Base-by-base conservation (phyloP, 2,797 vertebrate genomes). In the Gymnodraco acuticeps region DNA sequence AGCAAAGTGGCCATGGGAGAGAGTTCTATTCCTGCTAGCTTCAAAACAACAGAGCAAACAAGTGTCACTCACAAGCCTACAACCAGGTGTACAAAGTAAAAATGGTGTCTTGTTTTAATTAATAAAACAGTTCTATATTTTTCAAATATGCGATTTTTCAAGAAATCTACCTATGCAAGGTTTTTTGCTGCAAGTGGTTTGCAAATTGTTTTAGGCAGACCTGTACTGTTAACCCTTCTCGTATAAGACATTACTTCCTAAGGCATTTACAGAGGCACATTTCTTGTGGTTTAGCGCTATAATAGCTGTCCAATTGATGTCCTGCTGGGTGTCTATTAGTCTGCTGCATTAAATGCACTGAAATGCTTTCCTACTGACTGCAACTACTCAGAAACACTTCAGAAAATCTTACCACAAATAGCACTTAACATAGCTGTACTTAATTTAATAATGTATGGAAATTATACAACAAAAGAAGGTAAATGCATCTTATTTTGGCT, bases 351-450 rank as follows among this genome's bases (percentile, higher is more conserved):
- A 91, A 56, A 92, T 89, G 88, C 88, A 89, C 73, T 88, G 91
- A 93, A 93, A 91, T 76, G 92, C 72, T 92, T 95, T 92, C 84
- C 88, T 90, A 92, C 94, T 90, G 90, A 88, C 93, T 93, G 93
- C 94, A 97, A 96, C 96, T 95, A 95, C 96, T 93, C 81, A 91
- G 94, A 93, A 92, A 81, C 92, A 90, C 77, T 90, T 79, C 75
- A 56, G 16, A 55, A 93, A 92, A 82, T 75, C 84, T 14, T n/a
- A 77, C 67, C 6, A 23, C 63, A 87, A 84, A 82, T 79, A 85
- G 79, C 68, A 78, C 78, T 91, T 87, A 72, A 54, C 67, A 73
- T 81, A 62, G 60, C 61, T 71, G 74, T 85, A 85, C 52, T 71
- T 86, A 64, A 78, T 86, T 88, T 68, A 17, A 66, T 80, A 75